These are phyloP conservation scores for Amiota minor DNA, from an alignment of 2,888 invertebrate species.

Conservation along the genomic window DNA sequence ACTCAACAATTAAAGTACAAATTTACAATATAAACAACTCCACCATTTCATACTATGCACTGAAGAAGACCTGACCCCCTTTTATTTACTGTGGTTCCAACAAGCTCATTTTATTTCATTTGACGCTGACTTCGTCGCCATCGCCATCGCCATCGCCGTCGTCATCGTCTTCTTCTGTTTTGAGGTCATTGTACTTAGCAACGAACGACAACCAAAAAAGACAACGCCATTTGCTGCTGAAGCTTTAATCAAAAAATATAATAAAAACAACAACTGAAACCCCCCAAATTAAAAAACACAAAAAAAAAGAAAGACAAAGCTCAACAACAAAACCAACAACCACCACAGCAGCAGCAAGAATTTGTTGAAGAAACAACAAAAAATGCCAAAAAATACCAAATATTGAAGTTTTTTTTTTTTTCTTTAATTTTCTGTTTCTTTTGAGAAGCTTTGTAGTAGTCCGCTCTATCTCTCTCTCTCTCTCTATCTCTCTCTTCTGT, in stretches of 20 bases:
- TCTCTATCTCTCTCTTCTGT: not conserved
- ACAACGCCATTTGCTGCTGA: not conserved
- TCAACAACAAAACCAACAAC: not conserved
- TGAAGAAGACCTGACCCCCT: too few species aligned
- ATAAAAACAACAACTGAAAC: slow-evolving; percentile 2
- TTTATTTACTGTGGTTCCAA: not conserved
- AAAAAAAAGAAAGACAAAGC: slow-evolving; percentile 12
- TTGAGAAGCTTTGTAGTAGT: not conserved
- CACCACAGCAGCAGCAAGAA: not conserved
- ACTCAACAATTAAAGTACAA: too few species aligned
- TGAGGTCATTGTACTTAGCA: slow-evolving; percentile 7
- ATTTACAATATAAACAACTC: too few species aligned
- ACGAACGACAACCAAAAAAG: not conserved
- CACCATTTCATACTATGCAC: too few species aligned
- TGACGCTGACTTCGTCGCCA: too few species aligned
- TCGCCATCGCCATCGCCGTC: not conserved
- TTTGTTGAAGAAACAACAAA: not conserved
- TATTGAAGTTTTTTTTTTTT: not conserved
- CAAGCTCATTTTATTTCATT: slow-evolving; percentile 12
- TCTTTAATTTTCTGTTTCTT: not conserved
- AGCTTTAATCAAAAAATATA: not conserved
- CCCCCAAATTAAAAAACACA: not conserved
- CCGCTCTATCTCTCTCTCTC: not conserved
- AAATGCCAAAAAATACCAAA: slow-evolving; percentile 19
- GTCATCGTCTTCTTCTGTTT: not conserved